Conservation (phyloP, 2,888 invertebrate genomes). For the Hirtodrosophila alboralis region DNA sequence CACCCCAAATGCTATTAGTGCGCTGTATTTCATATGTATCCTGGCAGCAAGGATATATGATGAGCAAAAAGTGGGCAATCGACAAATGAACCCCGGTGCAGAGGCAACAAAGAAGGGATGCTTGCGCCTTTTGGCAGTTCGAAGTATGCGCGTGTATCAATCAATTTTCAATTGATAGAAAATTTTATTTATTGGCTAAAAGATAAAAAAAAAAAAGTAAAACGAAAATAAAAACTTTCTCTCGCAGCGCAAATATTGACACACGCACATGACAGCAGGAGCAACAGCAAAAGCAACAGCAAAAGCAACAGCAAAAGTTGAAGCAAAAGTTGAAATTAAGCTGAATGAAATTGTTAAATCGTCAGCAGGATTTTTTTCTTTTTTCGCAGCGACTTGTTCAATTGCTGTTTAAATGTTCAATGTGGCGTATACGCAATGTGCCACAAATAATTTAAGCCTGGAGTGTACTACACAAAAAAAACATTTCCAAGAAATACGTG, state of each 20-base stretch:
- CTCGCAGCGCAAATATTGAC: conserved; percentile 58
- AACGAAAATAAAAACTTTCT: conserved; percentile 12
- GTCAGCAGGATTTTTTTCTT: too few species aligned
- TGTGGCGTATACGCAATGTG: conserved; percentile 65
- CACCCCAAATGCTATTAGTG: conserved; percentile 14
- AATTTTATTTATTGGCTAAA: conserved; percentile 69
- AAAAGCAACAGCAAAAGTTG: too few species aligned
- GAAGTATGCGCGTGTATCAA: conserved; percentile 61
- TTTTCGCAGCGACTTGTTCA: conserved; percentile 10
- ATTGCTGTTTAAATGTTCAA: conserved; percentile 52
- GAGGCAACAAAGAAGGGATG: conserved; percentile 13
- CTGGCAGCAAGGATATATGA: conserved; percentile 1
- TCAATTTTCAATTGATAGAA: conserved; percentile 78
- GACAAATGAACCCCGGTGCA: conserved; percentile 9
- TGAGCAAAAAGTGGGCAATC: conserved; percentile 3
- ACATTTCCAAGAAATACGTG: background rate
- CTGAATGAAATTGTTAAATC: conserved; percentile 68
- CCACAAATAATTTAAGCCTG: background rate
- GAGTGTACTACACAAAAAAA: too few species aligned
- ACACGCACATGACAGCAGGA: conserved; percentile 28
- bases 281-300: too few species aligned
- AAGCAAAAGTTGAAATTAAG: conserved; percentile 55
- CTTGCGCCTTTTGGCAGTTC: conserved; percentile 4
- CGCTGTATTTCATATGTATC: conserved; percentile 12
- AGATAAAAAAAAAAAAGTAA: conserved; percentile 26